Percentiles rank a stretch among this genome's conserved stretches.
Conservation (phyloP, 1,140 invertebrate species). For the Prorops nasuta region DNA sequence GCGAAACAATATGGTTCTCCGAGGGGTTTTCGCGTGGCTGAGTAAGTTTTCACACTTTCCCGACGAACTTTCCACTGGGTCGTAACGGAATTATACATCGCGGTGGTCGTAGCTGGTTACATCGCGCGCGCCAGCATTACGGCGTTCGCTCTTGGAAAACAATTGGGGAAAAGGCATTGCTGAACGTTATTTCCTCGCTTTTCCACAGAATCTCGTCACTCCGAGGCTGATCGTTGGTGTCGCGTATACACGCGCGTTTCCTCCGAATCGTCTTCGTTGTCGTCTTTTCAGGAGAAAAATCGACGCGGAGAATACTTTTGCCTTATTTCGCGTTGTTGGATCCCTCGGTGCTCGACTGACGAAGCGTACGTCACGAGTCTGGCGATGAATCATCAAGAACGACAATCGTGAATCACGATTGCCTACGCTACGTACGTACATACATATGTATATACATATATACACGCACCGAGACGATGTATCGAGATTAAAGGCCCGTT, state of each 20-base stretch:
- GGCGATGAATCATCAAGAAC: conserved; percentile 34
- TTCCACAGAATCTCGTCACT: conserved; percentile 3
- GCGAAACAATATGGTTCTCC: not conserved
- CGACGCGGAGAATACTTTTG: no score
- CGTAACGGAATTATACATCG: conserved; percentile 14
- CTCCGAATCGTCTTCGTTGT: no score
- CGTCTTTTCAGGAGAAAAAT: no score
- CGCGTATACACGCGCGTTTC: no score
- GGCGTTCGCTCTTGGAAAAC: no score
- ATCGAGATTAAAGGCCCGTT: no score
- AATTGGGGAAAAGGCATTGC: no score
- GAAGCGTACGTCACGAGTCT: conserved; percentile 23
- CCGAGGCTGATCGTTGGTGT: no score
- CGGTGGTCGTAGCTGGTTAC: no score
- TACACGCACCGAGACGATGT: not conserved
- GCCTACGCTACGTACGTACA: conserved; percentile 18
- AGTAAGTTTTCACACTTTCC: conserved; percentile 5
- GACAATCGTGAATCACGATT: conserved; percentile 33
- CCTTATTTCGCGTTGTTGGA: no score
- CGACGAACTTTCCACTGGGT: conserved; percentile 2
- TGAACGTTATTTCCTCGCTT: conserved; percentile 6
- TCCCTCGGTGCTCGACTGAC: conserved; percentile 26
- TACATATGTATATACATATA: not conserved
- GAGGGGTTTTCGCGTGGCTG: no score
- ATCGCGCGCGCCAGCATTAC: not conserved